Evolutionary conservation across 2,888 invertebrate species (phyloP).

Genomic region (Ichneumon xanthorius): DNA sequence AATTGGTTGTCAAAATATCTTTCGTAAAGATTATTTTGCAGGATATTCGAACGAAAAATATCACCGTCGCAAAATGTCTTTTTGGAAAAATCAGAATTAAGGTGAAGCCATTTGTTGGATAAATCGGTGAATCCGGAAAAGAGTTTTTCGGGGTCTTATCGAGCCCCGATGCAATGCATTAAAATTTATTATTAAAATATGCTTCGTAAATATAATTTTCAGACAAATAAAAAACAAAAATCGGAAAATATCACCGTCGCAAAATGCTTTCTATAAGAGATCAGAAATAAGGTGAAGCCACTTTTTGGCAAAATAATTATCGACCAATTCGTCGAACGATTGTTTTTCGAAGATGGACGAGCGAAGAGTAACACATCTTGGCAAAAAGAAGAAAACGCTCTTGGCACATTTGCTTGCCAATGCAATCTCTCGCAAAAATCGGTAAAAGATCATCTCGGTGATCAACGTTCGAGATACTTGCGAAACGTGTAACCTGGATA

Average conservation of each 20-base stretch:
- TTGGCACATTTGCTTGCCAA: constrained; percentile 67
- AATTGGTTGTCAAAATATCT: too few relatives aligned
- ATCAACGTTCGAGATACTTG: constrained; percentile 33
- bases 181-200: too few relatives aligned
- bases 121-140: too few relatives aligned
- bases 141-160: too few relatives aligned
- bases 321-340: not conserved
- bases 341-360: not conserved
- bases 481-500: constrained; percentile 40
- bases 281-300: constrained; percentile 33
- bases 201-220: too few relatives aligned
- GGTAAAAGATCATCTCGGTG: constrained; percentile 37
- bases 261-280: constrained; percentile 34
- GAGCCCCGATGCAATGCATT: too few relatives aligned
- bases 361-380: constrained; percentile 1
- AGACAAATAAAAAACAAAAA: not conserved
- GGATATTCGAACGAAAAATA: not conserved
- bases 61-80: constrained; percentile 28
- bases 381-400: constrained; percentile 12
- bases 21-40: too few relatives aligned
- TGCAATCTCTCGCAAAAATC: constrained; percentile 70
- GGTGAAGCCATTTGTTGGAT: not conserved
- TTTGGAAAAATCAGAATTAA: constrained; percentile 39
- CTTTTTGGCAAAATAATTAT: not conserved
- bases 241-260: not conserved